Base-by-base conservation (phyloP, 2,797 vertebrate genomes). In the Sebastes miniatus region DNA sequence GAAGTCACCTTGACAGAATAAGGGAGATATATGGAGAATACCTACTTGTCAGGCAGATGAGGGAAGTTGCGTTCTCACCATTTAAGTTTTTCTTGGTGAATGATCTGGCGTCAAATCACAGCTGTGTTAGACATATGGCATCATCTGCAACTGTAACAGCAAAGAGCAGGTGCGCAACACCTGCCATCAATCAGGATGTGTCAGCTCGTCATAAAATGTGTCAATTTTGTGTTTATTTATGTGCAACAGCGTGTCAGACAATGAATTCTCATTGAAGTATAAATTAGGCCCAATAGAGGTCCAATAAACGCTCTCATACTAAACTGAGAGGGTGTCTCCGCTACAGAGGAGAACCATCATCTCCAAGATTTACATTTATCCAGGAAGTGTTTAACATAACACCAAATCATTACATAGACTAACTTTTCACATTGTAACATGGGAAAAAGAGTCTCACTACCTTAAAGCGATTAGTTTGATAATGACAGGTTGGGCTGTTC, bases 141-240 rank as follows among this genome's bases (percentile, higher is more conserved):
- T 27, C 18, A 29, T 52, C 16, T 56, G 70, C 74, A 73, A 43
- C 54, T 54, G 65, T n/a, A 65, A 65, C 64, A 50, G 66, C 50
- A 32, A 34, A 47, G 10, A 81, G 58, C 79, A 80, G 70, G 76
- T 82, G 36, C 7, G 1, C 36, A 43, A 58, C 84, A 73, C 80
- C 73, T 70, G 83, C 76, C 83, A 39, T 69, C 77, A 64, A 81
- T 79, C 83, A 81, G 1, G 43, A 68, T 4, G 43, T 39, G 64
- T 31, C 57, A 1, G 10, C 58, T 47, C 66, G 32, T 75, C 63
- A 62, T 52, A 3, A 65, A 71, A 56, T 16, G 32, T 73, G 43
- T 77, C 72, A 59, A n/a, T 63, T 50, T 67, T 13, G 16, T 66
- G 39, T 61, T 71, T 73, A 52, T 73, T 81, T 58, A 43, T 32